Evolutionary conservation across 1,140 invertebrate species (phyloP).

Genomic region (Epicauta chinensis): DNA sequence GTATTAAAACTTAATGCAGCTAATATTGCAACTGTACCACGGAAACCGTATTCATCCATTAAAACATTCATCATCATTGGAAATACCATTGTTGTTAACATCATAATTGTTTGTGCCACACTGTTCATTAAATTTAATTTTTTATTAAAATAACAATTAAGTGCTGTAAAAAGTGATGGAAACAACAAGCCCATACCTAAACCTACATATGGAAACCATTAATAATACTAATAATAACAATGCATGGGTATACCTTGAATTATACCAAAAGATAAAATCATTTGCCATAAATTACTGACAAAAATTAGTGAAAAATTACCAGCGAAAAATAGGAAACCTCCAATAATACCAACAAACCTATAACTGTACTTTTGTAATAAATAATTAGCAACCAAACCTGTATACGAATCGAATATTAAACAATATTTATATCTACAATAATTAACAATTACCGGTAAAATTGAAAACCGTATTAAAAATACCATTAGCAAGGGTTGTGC

Average conservation of each 20-base stretch:
- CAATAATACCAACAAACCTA: conserved; percentile 51
- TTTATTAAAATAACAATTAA: conserved; percentile 54
- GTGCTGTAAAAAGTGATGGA: conserved; percentile 50
- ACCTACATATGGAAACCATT: conserved; percentile 23
- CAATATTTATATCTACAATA: neutral
- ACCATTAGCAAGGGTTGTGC: conserved; percentile 52
- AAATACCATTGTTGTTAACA: conserved; percentile 50
- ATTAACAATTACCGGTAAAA: conserved; percentile 45
- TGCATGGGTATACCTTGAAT: conserved; percentile 46
- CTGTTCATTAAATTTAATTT: conserved; percentile 55
- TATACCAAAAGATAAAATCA: conserved; percentile 51
- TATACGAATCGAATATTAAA: conserved; percentile 28
- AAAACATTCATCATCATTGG: conserved; percentile 48
- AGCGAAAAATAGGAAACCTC: conserved; percentile 47
- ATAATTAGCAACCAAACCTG: conserved; percentile 48
- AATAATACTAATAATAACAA: conserved; percentile 13
- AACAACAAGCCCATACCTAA: conserved; percentile 53
- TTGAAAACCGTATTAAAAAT: conserved; percentile 54
- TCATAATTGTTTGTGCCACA: conserved; percentile 52
- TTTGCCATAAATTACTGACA: conserved; percentile 45
- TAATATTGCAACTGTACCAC: conserved; percentile 53
- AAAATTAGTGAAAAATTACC: conserved; percentile 51
- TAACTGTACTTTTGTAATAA: conserved; percentile 47
- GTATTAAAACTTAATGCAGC: conserved; percentile 56
- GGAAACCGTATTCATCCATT: conserved; percentile 51